phyloP scores from a whole-genome alignment of 2,797 vertebrate species.

The Leuciscus waleckii region DNA sequence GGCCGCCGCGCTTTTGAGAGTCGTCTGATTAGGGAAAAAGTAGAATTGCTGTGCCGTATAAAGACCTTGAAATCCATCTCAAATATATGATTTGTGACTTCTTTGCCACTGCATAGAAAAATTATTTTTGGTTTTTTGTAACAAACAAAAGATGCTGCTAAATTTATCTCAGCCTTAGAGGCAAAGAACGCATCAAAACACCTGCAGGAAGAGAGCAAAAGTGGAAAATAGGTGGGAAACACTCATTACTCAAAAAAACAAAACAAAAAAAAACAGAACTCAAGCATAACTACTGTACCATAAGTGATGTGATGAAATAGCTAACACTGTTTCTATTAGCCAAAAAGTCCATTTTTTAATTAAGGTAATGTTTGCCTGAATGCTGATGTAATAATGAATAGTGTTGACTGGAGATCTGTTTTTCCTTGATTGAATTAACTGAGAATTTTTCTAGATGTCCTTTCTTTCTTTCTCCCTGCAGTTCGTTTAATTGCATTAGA shows the following conservation, averaged over 20 bases:
- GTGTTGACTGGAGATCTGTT: conserved; percentile 48
- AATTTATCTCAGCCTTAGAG: conserved; percentile 13
- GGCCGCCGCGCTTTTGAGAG: not conserved
- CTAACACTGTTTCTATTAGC: conserved; percentile 30
- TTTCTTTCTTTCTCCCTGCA: conserved; percentile 67
- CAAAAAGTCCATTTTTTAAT: conserved; percentile 34
- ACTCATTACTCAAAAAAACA: not conserved
- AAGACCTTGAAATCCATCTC: conserved; percentile 14
- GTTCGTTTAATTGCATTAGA: conserved; percentile 78
- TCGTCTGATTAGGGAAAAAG: conserved; percentile 10
- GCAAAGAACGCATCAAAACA: conserved; percentile 8
- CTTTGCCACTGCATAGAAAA: not conserved
- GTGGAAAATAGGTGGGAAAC: not conserved
- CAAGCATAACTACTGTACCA: not conserved
- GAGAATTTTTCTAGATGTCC: conserved; percentile 63
- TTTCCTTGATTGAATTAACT: conserved; percentile 73
- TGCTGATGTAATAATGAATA: conserved; percentile 51
- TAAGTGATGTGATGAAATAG: conserved; percentile 20
- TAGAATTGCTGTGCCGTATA: not conserved
- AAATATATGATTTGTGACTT: conserved; percentile 21
- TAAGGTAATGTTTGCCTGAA: conserved; percentile 26
- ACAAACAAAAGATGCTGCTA: conserved; percentile 21
- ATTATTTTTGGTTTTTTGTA: not conserved
- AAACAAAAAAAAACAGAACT: not conserved
- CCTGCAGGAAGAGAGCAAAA: not conserved